phyloP scores from a whole-genome alignment of 2,797 vertebrate genomes.

The Melanotaenia boesemani region DNA sequence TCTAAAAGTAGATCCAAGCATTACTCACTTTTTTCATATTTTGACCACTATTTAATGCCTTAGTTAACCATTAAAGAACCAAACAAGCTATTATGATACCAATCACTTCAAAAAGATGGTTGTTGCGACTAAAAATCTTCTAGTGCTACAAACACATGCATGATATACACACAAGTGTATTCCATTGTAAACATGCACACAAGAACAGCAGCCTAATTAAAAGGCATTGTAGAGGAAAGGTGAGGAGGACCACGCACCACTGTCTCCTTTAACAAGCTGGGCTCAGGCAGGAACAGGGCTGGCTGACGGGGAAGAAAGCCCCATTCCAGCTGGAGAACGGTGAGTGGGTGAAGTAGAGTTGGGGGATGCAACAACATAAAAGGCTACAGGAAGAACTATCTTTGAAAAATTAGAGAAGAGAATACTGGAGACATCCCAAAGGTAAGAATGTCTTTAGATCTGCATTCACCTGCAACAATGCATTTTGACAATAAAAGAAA shows the following conservation, averaged over 20 bases:
- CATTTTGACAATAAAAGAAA: constrained; percentile 72
- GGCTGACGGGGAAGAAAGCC: constrained; percentile 59
- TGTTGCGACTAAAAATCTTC: constrained; percentile 28
- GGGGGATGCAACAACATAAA: constrained; percentile 48
- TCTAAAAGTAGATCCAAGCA: background rate
- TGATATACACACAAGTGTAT: constrained; percentile 24
- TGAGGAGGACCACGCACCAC: constrained; percentile 75
- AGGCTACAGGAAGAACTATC: constrained; percentile 64
- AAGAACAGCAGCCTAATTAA: constrained; percentile 78
- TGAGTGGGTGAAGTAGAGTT: constrained; percentile 10
- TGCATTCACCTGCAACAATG: constrained; percentile 72
- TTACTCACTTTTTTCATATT: background rate
- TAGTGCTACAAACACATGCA: constrained; percentile 29
- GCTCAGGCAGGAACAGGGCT: constrained; percentile 61
- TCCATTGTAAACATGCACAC: constrained; percentile 39
- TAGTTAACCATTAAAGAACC: constrained; percentile 40
- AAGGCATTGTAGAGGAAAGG: constrained; percentile 71
- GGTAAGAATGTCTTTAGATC: constrained; percentile 69
- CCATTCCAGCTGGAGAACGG: constrained; percentile 41
- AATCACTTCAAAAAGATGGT: constrained; percentile 52
- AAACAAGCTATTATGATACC: constrained; percentile 40
- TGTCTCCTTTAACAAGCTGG: constrained; percentile 76
- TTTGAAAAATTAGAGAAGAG: constrained; percentile 78
- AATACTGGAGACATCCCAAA: constrained; percentile 66
- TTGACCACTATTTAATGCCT: constrained; percentile 17